Percentiles rank a stretch among this genome's conserved stretches.
These are phyloP conservation scores for Hemaris fuciformis DNA, from an alignment of 2,888 invertebrate genomes.

Conservation along the genomic window DNA sequence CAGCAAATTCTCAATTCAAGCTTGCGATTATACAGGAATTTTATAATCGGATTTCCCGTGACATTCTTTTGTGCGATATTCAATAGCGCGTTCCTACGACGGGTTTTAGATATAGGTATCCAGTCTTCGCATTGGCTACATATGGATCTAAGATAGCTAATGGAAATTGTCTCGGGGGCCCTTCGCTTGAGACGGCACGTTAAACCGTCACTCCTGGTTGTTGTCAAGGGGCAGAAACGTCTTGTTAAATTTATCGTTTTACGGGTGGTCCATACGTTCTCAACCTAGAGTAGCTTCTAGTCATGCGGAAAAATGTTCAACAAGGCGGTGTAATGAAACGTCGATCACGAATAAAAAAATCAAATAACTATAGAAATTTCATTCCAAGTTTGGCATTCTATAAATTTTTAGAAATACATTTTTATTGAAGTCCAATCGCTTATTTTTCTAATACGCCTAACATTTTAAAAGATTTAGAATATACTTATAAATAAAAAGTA, in stretches of 20 bases:
- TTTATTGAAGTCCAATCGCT: too few relatives aligned
- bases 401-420: too few relatives aligned
- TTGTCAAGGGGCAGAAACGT: not conserved
- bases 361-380: not conserved
- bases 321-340: not conserved
- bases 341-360: not conserved
- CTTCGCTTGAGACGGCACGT: not conserved
- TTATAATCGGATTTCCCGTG: not conserved
- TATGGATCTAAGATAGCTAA: not conserved
- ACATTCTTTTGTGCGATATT: not conserved
- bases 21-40: not conserved
- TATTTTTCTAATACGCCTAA: too few relatives aligned
- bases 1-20: not conserved
- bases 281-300: not conserved
- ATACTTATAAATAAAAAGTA: too few relatives aligned
- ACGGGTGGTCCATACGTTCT: not conserved
- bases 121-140: not conserved
- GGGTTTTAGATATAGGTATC: not conserved
- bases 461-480: too few relatives aligned
- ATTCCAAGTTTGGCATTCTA: too few relatives aligned
- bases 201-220: constrained; percentile 2
- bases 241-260: not conserved
- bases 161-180: not conserved
- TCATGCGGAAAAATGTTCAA: not conserved
- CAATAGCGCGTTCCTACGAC: not conserved